Evolutionary conservation across 2,113 vertebrate species (phyloP).

Genomic region (Rhinichthys klamathensis): DNA sequence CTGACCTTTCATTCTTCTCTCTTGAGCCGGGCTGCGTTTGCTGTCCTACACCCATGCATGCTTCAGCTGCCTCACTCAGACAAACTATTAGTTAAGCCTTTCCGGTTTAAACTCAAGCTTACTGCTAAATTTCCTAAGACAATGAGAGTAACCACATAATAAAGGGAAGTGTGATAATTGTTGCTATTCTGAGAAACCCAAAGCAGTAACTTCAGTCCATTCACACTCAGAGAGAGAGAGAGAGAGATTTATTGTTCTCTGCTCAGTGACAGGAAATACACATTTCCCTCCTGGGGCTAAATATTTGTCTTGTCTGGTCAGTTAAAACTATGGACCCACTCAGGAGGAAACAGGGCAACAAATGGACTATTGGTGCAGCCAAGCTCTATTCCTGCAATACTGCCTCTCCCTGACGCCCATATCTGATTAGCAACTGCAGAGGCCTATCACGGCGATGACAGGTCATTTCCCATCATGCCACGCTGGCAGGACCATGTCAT

Average conservation of each 20-base stretch:
- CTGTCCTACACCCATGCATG: neutral
- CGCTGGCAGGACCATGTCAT: constrained; percentile 52
- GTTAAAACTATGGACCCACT: constrained; percentile 59
- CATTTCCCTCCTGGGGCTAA: constrained; percentile 71
- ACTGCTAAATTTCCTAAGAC: constrained; percentile 56
- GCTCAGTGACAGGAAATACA: constrained; percentile 77
- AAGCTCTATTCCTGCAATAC: neutral
- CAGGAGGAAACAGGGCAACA: constrained; percentile 37
- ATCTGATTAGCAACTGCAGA: constrained; percentile 77
- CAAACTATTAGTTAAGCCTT: constrained; percentile 8
- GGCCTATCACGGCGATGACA: constrained; percentile 72
- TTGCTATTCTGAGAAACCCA: constrained; percentile 72
- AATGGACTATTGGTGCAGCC: constrained; percentile 35
- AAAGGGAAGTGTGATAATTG: constrained; percentile 85
- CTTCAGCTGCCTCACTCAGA: neutral
- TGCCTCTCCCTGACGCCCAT: constrained; percentile 64
- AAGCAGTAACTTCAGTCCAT: constrained; percentile 34
- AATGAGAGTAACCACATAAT: constrained; percentile 75
- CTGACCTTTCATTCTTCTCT: neutral
- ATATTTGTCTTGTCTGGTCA: constrained; percentile 76
- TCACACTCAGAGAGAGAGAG: constrained; percentile 55
- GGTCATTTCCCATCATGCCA: constrained; percentile 75
- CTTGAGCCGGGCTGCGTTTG: neutral
- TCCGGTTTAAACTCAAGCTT: constrained; percentile 42
- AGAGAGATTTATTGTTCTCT: constrained; percentile 76